Base-by-base conservation (phyloP, 1,140 invertebrate genomes). In the Arctopsyche grandis region DNA sequence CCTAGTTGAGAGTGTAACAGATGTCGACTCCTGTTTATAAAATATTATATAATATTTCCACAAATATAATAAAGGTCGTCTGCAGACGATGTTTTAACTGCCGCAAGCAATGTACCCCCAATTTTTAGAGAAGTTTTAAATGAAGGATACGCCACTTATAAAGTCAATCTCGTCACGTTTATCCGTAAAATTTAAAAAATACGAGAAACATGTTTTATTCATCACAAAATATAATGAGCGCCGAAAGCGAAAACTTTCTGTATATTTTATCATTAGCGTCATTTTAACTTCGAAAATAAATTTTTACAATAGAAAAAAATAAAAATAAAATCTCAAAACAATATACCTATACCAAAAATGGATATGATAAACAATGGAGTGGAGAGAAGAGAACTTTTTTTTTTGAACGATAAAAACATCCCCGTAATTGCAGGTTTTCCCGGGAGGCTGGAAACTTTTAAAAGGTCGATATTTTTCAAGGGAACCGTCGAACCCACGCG, bases 381-480 rank as follows among this genome's bases (percentile, higher is more conserved):
- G 66, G 29, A 69, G 14, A 69, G 29, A 69, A 19, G 56, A 10
- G 19, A 56, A 56, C 52, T 56, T 56, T 69, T 69, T 29, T 52
- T 5, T 52, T 14, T 12, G 21, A 38, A 14, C 14, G 66, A 69
- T 69, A 29, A 69, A 69, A 71, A 71, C 69, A 46, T 71, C 38
- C 29, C 38, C 7, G 44, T 71, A 71, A 71, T 71, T 71, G 43
- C 69, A 48, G 38, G 69, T 46, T 46, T 71, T 38, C 21, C 38
- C 69, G 9, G 38, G 26, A 48, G 69, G 69, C 69, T 71, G 43
- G 44, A 71, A 71, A 71, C 69, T 71, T 71, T 12, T 16, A 71
- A 71, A 71, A 48, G 69, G 44, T 48, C 69, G 69, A 66, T 66
- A 21, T 66, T 66, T 66, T 21, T 66, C 10, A 21, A 26, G 60